Evolutionary conservation across 2,888 invertebrate species (phyloP), one percentile per base, ranked within the genome.

Genomic region (Horisme vitalbata): DNA sequence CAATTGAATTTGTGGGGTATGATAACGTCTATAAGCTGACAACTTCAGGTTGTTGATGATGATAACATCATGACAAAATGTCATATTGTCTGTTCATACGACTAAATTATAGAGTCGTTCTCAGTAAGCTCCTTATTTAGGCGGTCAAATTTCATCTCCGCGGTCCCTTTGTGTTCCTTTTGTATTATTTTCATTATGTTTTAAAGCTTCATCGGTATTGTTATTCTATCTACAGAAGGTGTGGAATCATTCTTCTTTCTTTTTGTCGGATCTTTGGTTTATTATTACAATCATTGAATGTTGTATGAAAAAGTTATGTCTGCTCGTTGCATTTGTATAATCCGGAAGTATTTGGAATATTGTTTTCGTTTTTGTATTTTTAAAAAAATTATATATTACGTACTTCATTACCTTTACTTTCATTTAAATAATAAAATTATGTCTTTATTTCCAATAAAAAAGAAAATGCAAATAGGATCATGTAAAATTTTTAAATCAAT

Each of bases 171-270:
- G 64, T 61, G 51, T 55, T 52, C 46, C 62, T 63, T 64, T 68
- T 68, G 66, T 74, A 70, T 70, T 75, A 73, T 81, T 79, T 76
- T 71, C 68, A 71, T 37, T 41, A 37, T 45, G 23, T n/a, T 41
- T 41, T 27, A 39, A 31, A 39, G 43, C 38, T 26, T 71, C 78
- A 65, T 61, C 75, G 74, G 79, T 79, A 81, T 84, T 85, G 79
- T 84, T 83, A 79, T 82, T 81, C 75, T 75, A 69, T 78, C 75
- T 75, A 71, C 68, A 74, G 18, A 28, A 31, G 80, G 78, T 78
- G 77, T 75, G 74, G 68, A 67, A 76, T 75, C 75, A 77, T 75
- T n/a, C 21, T 23, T 30, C 26, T n/a, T 36, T 26, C n/a, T 13
- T 79, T 75, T 79, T 77, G 77, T 78, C 75, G 68, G 20, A 43